Percentiles rank a stretch among this genome's conserved stretches.
These are phyloP conservation scores for Drosophila aff. DNA, from an alignment of 1,140 invertebrate species.

Conservation along the genomic window DNA sequence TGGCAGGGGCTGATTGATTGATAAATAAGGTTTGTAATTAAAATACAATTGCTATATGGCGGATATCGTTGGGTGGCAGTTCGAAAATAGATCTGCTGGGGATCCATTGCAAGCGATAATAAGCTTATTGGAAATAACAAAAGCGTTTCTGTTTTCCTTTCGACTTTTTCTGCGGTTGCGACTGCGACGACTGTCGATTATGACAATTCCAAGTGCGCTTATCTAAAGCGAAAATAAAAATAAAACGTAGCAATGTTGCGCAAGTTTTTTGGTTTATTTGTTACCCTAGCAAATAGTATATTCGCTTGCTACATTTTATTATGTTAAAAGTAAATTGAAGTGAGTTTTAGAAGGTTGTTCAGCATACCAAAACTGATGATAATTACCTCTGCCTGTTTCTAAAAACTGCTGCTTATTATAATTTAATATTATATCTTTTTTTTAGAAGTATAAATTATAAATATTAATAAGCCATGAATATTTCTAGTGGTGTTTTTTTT, in stretches of 20 bases:
- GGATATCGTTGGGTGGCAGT: conserved; percentile 30
- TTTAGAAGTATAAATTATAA: too few species aligned
- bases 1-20: conserved; percentile 30
- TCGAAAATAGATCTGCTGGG: conserved; percentile 24
- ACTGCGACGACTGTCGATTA: conserved; percentile 27
- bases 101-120: conserved; percentile 45
- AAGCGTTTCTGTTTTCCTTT: conserved; percentile 12
- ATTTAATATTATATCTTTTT: too few species aligned
- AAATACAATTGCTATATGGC: conserved; percentile 43
- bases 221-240: conserved; percentile 54
- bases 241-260: conserved; percentile 45
- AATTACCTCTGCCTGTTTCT: too few species aligned
- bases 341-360: too few species aligned
- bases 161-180: conserved; percentile 12
- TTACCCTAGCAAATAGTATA: not conserved
- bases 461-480: too few species aligned
- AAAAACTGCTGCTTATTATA: too few species aligned
- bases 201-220: conserved; percentile 46
- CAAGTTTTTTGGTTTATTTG: conserved; percentile 40
- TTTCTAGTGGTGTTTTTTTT: too few species aligned
- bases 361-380: too few species aligned
- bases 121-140: conserved; percentile 39
- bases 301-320: not conserved
- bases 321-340: too few species aligned
- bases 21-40: conserved; percentile 47